Conservation (phyloP, 2,113 vertebrate species). For the Semnopithecus entellus region DNA sequence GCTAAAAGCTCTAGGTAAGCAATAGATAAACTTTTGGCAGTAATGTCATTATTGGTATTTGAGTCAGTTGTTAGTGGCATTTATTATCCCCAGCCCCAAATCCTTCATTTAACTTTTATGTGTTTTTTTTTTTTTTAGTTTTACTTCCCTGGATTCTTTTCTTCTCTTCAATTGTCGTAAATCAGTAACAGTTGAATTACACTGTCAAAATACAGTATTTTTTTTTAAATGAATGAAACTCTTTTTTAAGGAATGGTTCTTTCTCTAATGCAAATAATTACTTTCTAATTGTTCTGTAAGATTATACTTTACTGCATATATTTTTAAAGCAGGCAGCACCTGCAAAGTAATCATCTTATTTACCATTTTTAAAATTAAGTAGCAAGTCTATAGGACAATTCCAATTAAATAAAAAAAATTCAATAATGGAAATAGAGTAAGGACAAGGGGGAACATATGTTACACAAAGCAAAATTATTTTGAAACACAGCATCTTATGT, state of each 20-base stretch:
- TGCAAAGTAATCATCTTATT: slow-evolving; percentile 26
- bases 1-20: background rate
- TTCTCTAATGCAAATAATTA: slow-evolving; percentile 52
- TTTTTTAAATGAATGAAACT: background rate
- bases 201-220: background rate
- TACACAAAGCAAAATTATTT: slow-evolving; percentile 58
- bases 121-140: background rate
- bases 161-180: slow-evolving; percentile 29
- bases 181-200: slow-evolving; percentile 21
- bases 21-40: background rate
- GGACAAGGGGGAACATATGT: slow-evolving; percentile 68
- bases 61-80: background rate
- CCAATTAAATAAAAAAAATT: slow-evolving; percentile 74
- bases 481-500: slow-evolving; percentile 24
- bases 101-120: background rate
- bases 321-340: slow-evolving; percentile 55
- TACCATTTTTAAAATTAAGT: slow-evolving; percentile 80
- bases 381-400: slow-evolving; percentile 81
- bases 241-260: slow-evolving; percentile 14
- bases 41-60: slow-evolving; percentile 15
- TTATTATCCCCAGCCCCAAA: background rate
- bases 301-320: slow-evolving; percentile 37
- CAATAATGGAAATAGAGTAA: slow-evolving; percentile 75
- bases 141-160: background rate
- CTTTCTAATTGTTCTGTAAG: slow-evolving; percentile 48